Base-by-base conservation (phyloP, 2,797 vertebrate genomes). In the Huso huso region DNA sequence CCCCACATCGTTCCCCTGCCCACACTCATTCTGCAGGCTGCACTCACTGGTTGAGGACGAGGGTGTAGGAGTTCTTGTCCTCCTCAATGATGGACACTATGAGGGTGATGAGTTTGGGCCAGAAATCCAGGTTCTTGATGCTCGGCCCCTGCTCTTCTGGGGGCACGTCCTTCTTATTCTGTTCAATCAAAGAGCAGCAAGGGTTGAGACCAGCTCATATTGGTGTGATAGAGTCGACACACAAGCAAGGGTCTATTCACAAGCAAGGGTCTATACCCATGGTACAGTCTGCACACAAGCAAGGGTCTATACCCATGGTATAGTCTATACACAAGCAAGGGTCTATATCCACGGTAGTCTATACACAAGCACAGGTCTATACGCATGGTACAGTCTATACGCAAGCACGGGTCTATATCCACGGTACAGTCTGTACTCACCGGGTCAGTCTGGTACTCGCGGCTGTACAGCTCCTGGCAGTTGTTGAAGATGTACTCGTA, bases 401-500 rank as follows among this genome's bases (percentile, higher is more conserved):
- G 2, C 23, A 18, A 18, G 15, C 15, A 18, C 15, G 15, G 15
- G 23, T 37, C 23, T 37, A 37, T 37, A 37, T 37, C 23, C 23
- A 37, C 2, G 23, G 23, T 37, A 37, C 23, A 37, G 23, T 37
- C 23, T 37, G 75, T 68, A 88, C 93, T 88, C 72, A 95, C 94
- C 5, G 85, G 79, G 73, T 95, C 94, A 71, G 90, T 87, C 66
- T 96, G 94, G 79, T 97, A 99, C 78, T 99, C 94, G 49, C 81
- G 88, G 81, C 88, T 96, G 83, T 99, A 99, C 37, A 99, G 83
- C 72, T 99, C 95, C 0, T 98, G 93, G 74, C 94, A 99, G 69
- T 98, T 99, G 77, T 97, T 96, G 84, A 99, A 99, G 86, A 99
- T 96, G 83, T 99, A 99, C 73, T 98, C 95, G 0, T 98, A 99